A percentile compares a stretch with the other conserved stretches of the same genome.
Conservation (phyloP, 2,113 vertebrate species). For the Ophiodon elongatus region DNA sequence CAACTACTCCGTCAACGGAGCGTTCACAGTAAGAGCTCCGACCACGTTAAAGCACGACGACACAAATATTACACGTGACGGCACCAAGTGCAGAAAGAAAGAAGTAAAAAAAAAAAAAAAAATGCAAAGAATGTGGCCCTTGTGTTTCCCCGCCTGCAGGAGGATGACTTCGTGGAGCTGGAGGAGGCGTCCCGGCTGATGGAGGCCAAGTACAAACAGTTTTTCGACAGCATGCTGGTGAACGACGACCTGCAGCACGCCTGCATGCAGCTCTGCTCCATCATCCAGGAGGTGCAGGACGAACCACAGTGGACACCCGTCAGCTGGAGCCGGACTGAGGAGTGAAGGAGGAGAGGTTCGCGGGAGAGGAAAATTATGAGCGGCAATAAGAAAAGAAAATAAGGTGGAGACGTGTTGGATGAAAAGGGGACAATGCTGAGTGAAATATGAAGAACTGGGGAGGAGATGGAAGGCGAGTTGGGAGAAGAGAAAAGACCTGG, state of each 20-base stretch:
- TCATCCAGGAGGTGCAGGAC: conserved; percentile 87
- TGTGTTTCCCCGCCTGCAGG: conserved; percentile 74
- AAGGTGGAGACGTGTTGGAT: background rate
- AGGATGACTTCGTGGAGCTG: conserved; percentile 92
- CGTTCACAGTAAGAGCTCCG: conserved; percentile 85
- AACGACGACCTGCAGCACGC: conserved; percentile 89
- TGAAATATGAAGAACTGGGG: background rate
- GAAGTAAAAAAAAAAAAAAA: background rate
- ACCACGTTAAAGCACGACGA: rapidly evolving
- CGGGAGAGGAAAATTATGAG: background rate
- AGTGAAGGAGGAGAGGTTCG: conserved; percentile 6
- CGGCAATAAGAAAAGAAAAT: background rate
- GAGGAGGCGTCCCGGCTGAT: conserved; percentile 87
- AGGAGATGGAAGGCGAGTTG: background rate
- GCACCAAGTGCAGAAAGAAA: background rate
- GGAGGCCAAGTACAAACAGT: conserved; percentile 90
- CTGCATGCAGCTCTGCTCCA: conserved; percentile 83
- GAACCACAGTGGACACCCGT: conserved; percentile 92
- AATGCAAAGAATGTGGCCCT: background rate
- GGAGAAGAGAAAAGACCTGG: background rate
- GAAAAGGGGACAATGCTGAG: background rate
- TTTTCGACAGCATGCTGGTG: conserved; percentile 90
- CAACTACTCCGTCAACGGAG: conserved; percentile 86
- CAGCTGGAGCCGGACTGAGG: conserved; percentile 82
- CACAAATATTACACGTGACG: background rate